phyloP scores from a whole-genome alignment of 2,888 invertebrate species.

The Oegoconia quadripuncta region DNA sequence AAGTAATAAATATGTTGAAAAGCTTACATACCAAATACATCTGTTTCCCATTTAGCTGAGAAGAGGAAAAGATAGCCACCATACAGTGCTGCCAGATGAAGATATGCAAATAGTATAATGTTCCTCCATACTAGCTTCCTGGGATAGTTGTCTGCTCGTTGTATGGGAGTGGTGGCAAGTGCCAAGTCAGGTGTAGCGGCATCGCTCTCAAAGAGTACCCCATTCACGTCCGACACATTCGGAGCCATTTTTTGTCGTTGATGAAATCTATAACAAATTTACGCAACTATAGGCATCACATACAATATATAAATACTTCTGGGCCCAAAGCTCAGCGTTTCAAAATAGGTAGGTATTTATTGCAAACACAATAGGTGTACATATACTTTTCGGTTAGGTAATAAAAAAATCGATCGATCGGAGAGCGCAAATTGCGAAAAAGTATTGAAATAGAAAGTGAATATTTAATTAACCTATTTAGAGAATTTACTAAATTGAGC shows the following conservation, averaged over 20 bases:
- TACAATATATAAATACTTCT: not conserved
- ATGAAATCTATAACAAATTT: constrained; percentile 20
- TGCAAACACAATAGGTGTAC: no score
- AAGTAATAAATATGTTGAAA: constrained; percentile 1
- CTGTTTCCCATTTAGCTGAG: constrained; percentile 86
- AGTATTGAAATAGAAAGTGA: no score
- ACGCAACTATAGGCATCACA: not conserved
- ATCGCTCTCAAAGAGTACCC: constrained; percentile 69
- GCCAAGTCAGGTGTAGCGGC: constrained; percentile 68
- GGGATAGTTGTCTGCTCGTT: constrained; percentile 76
- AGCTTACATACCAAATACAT: constrained; percentile 85
- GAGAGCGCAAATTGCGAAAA: not conserved
- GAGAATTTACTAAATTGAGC: no score
- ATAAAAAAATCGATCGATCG: not conserved
- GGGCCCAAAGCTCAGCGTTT: not conserved
- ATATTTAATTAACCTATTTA: no score
- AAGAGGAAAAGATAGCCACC: constrained; percentile 86
- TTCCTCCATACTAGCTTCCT: constrained; percentile 89
- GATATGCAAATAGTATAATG: constrained; percentile 86
- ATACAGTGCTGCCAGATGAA: constrained; percentile 87
- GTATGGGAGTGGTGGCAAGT: constrained; percentile 51
- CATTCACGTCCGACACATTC: constrained; percentile 60
- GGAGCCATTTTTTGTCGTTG: constrained; percentile 58
- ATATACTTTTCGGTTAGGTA: not conserved
- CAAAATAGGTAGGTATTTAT: no score